Evolutionary conservation across 2,797 vertebrate genomes (phyloP).

Genomic region (Emydoidea blandingii): DNA sequence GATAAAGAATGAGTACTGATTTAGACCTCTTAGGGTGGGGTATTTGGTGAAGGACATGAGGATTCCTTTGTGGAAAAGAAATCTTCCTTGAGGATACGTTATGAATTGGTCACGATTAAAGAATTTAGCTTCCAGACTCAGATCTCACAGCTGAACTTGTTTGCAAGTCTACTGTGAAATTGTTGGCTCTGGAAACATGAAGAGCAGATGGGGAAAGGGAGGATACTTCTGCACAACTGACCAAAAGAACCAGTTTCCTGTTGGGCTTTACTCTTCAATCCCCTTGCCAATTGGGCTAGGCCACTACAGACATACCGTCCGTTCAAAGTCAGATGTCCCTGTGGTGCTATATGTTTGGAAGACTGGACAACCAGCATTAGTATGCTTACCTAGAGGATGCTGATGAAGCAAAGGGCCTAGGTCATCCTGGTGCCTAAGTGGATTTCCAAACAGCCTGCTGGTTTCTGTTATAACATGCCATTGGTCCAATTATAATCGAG

Average conservation of each 20-base stretch:
- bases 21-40: background rate
- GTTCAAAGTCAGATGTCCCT: background rate
- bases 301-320: background rate
- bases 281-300: background rate
- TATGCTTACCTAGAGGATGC: background rate
- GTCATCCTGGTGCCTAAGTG: background rate
- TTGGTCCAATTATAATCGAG: background rate
- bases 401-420: background rate
- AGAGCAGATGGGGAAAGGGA: background rate
- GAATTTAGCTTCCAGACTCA: background rate
- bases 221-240: background rate
- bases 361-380: background rate
- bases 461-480: background rate
- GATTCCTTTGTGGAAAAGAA: background rate
- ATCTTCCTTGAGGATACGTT: background rate
- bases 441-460: background rate
- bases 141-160: background rate
- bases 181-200: rapidly evolving
- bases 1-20: background rate
- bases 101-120: background rate
- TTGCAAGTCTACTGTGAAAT: background rate
- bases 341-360: background rate
- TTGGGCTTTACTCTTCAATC: background rate
- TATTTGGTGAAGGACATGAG: background rate
- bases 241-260: background rate